Base-by-base conservation (phyloP, 1,140 invertebrate species). In the Drosophila malerkotliana region DNA sequence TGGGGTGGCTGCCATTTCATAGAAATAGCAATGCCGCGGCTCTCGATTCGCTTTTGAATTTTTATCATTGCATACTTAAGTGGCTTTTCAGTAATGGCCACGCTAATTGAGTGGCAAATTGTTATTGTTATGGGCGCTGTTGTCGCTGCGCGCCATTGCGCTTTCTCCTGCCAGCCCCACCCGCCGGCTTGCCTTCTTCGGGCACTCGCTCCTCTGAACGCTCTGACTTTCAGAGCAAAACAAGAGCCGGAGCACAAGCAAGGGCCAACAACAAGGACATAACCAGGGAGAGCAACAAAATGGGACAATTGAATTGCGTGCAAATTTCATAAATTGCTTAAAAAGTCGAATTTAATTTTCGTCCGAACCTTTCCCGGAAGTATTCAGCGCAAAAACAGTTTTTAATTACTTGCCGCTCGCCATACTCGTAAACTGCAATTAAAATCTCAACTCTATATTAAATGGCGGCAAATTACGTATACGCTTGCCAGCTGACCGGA, bases 21-120 rank as follows among this genome's bases (percentile, higher is more conserved):
- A 83, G 68, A 76, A 79, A 79, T 72, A 67, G 52, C 71, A n/a
- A 58, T 15, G 66, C 41, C 34, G 59, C 21, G 44, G 63, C 56
- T 54, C 30, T 60, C 77, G 64, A 81, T 81, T 79, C 83, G 71
- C 82, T 87, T 87, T 87, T 79, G 83, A 88, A 82, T 77, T 87
- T 84, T 87, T 88, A 88, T 88, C 83, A 88, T 87, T 88, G 83
- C 83, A 87, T 88, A 88, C 83, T 88, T 88, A 88, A 88, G 83
- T 83, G 76, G 83, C 77, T 88, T 88, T 88, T 79, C 84, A 82
- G 82, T 87, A 87, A 88, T 87, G 82, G 82, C 66, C 75, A 82
- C 83, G 83, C 83, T 87, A 88, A 83, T 83, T 88, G 83, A 88
- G 79, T 88, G 83, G 83, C 72, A 88, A 88, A 88, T 88, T 88